Evolutionary conservation across 2,888 invertebrate species (phyloP).

Genomic region (Euplexia lucipara): DNA sequence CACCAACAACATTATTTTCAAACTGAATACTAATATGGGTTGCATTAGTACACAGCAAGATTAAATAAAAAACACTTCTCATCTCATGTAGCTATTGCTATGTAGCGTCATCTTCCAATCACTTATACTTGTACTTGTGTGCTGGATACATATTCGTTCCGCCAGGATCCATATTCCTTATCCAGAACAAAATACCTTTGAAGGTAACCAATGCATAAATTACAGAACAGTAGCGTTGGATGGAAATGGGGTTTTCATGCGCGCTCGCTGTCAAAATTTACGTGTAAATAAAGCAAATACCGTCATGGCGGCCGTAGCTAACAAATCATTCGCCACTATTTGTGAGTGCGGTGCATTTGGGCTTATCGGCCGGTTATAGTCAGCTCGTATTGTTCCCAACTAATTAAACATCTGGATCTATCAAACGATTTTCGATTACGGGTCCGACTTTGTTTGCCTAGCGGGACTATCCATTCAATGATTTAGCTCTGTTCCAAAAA

Average conservation of each 20-base stretch:
- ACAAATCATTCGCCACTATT: conserved; percentile 65
- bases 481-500: conserved; percentile 39
- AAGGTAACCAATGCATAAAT: conserved; percentile 67
- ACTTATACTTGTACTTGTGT: background rate
- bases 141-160: conserved; percentile 14
- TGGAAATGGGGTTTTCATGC: conserved; percentile 66
- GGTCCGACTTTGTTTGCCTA: conserved; percentile 7
- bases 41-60: background rate
- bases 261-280: conserved; percentile 64
- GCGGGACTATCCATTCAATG: conserved; percentile 12
- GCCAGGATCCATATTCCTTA: conserved; percentile 28
- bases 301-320: conserved; percentile 50
- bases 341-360: conserved; percentile 62
- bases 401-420: conserved; percentile 53
- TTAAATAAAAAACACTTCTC: background rate
- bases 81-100: background rate
- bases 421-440: conserved; percentile 37
- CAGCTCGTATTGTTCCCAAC: conserved; percentile 52
- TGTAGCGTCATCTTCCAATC: background rate
- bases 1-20: conserved; percentile 5
- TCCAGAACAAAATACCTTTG: conserved; percentile 48
- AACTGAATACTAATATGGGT: background rate
- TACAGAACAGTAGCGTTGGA: conserved; percentile 51
- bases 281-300: conserved; percentile 65
- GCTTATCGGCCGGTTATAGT: conserved; percentile 61